phyloP scores from a whole-genome alignment of 2,888 invertebrate genomes.

The Cryptocephalus moraei region DNA sequence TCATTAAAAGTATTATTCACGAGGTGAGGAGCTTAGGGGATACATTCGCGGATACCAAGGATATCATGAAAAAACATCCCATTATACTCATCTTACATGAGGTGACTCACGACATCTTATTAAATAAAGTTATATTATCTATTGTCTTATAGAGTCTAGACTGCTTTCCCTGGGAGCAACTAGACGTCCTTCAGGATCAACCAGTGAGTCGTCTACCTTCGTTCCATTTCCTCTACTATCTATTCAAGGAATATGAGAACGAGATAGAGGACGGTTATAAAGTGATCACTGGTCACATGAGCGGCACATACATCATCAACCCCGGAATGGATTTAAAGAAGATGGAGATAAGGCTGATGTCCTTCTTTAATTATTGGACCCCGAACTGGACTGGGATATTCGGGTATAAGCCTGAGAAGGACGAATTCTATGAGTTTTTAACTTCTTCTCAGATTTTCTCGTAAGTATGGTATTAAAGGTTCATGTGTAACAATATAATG shows the following conservation, averaged over 20 bases:
- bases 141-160: slow-evolving; percentile 49
- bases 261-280: slow-evolving; percentile 47
- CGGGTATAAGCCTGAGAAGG: slow-evolving; percentile 42
- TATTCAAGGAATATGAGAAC: slow-evolving; percentile 50
- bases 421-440: slow-evolving; percentile 43
- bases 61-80: slow-evolving; percentile 42
- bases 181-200: slow-evolving; percentile 53
- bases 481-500: not conserved
- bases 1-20: slow-evolving; percentile 37
- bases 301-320: slow-evolving; percentile 55
- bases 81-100: slow-evolving; percentile 61
- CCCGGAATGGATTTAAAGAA: slow-evolving; percentile 47
- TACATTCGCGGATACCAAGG: slow-evolving; percentile 36
- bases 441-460: slow-evolving; percentile 46
- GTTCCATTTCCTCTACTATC: slow-evolving; percentile 52
- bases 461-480: slow-evolving; percentile 40
- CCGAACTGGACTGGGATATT: slow-evolving; percentile 39
- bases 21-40: slow-evolving; percentile 36
- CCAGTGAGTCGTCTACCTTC: slow-evolving; percentile 68
- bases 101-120: slow-evolving; percentile 32
- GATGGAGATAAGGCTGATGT: slow-evolving; percentile 39
- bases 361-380: slow-evolving; percentile 42
- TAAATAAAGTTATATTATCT: not conserved
- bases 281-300: slow-evolving; percentile 39
- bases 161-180: slow-evolving; percentile 69